Evolutionary conservation across 2,113 vertebrate genomes (phyloP), one percentile per base, ranked within the genome.

Genomic region (Australoheros scitulus): DNA sequence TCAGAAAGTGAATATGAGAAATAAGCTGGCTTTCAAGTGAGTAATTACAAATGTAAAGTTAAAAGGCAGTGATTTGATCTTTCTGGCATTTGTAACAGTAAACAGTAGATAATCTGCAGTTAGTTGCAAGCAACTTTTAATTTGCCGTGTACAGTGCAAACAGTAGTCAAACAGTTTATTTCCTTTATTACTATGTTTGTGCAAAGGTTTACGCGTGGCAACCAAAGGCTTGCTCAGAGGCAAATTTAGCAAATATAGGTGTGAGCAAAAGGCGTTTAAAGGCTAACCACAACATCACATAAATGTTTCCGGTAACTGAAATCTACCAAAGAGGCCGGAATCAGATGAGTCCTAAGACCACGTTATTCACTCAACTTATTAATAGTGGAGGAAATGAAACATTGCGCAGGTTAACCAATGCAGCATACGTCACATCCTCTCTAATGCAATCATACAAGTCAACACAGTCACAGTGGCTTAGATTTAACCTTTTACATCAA

Each of bases 1-100:
- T 91, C 29, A 87, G 50, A 82, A 57, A 63, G 22, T 83, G 24
- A 15, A 82, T 2, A 32, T 17, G 6, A 79, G 11, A 82, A 22
- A 86, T 17, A 50, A 50, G 15, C 15, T 50, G 11, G 15, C 47
- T 50, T 17, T 43, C 41, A 43, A 43, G 41, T 1, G 38, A 11
- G 10, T 29, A 29, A 50, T 24, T 50, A 20, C 8, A 70, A 70
- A 52, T 50, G 29, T 26, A 70, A 70, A 13, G 5, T 70, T 29
- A 20, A 70, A 24, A 70, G 0, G 0, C 26, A 20, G 47, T 50
- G 41, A 50, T 70, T 43, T 29, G 5, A 50, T 9, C 29, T 70
- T 50, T 4, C 24, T 50, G 64, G 64, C 9, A 70, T 70, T 29
- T 70, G 22, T 43, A 13, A 43, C 11, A 43, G 11, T 43, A 15